phyloP scores from a whole-genome alignment of 1,140 invertebrate genomes.

The Idris sp. region DNA sequence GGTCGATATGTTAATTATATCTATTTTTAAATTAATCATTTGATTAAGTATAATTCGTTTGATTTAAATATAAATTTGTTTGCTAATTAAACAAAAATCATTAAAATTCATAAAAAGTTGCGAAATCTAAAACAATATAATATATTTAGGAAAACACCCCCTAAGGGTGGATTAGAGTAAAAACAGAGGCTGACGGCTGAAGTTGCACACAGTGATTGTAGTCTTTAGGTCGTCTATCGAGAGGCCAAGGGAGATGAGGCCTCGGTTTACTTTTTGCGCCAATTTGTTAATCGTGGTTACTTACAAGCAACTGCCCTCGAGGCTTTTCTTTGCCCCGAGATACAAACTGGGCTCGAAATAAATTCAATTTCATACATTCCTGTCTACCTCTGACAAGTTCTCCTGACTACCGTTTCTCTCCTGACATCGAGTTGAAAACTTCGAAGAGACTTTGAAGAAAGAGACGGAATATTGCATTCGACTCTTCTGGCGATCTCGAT shows the following conservation, averaged over 20 bases:
- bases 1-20: no score
- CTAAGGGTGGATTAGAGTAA: no score
- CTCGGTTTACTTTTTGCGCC: constrained; percentile 69
- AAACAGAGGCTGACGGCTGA: no score
- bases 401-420: constrained; percentile 60
- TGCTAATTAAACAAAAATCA: no score
- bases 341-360: constrained; percentile 68
- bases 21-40: no score
- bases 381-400: constrained; percentile 69
- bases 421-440: constrained; percentile 55
- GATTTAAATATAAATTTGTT: no score
- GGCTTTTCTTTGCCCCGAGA: constrained; percentile 58
- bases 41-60: no score
- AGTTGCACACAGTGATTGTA: constrained; percentile 52
- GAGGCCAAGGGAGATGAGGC: constrained; percentile 53
- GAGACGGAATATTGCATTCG: constrained; percentile 39
- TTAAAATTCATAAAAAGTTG: no score
- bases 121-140: no score
- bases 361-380: constrained; percentile 72
- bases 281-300: constrained; percentile 73
- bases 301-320: constrained; percentile 59
- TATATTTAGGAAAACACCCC: no score
- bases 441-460: constrained; percentile 48
- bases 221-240: constrained; percentile 52
- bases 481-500: constrained; percentile 58